phyloP scores from a whole-genome alignment of 2,888 invertebrate genomes.

The Drosophila setosimentum region DNA sequence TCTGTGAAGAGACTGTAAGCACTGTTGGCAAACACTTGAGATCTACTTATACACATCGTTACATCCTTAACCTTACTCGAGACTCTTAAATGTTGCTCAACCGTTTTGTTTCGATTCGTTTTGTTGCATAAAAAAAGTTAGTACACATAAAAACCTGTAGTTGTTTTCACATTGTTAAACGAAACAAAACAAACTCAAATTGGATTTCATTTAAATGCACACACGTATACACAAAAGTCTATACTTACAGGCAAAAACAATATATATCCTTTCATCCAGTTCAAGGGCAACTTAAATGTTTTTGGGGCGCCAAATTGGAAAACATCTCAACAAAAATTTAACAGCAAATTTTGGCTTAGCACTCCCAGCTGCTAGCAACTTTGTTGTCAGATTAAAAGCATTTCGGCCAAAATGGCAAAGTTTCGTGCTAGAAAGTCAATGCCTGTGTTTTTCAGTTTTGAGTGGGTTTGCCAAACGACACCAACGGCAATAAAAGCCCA shows the following conservation, averaged over 20 bases:
- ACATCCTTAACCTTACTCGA: neutral
- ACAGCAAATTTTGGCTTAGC: slow-evolving; percentile 36
- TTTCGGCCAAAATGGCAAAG: slow-evolving; percentile 60
- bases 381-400: slow-evolving; percentile 76
- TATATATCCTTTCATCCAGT: slow-evolving; percentile 24
- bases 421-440: slow-evolving; percentile 51
- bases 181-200: slow-evolving; percentile 52
- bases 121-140: neutral
- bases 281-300: slow-evolving; percentile 73
- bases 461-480: slow-evolving; percentile 14
- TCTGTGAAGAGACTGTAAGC: slow-evolving; percentile 10
- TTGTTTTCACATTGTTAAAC: slow-evolving; percentile 35
- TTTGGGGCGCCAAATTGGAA: slow-evolving; percentile 21
- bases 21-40: slow-evolving; percentile 3
- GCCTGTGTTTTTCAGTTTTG: neutral
- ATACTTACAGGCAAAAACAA: neutral
- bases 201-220: slow-evolving; percentile 49
- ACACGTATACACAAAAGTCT: slow-evolving; percentile 1
- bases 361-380: slow-evolving; percentile 49
- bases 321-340: slow-evolving; percentile 52
- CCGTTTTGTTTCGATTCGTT: neutral
- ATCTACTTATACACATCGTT: neutral
- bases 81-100: neutral
- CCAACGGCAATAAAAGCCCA: slow-evolving; percentile 70
- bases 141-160: slow-evolving; percentile 12